Evolutionary conservation across 2,113 vertebrate species (phyloP).

Genomic region (Calyptommatus sinebrachiatus): DNA sequence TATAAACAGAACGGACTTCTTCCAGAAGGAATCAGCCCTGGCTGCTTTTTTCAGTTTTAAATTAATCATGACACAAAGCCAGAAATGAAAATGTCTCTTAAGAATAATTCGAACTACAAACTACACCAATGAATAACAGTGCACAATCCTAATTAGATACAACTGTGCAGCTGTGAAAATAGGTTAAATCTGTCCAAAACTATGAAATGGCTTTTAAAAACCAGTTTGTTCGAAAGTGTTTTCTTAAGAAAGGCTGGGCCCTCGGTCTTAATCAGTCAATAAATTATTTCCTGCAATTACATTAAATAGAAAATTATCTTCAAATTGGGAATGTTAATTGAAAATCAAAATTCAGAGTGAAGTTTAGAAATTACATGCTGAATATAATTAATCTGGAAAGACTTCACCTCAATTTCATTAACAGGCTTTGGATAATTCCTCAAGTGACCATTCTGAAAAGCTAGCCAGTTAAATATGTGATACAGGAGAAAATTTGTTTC

Average conservation of each 20-base stretch:
- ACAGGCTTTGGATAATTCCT: constrained; percentile 73
- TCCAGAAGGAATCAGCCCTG: constrained; percentile 62
- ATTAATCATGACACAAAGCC: constrained; percentile 76
- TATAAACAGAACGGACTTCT: constrained; percentile 58
- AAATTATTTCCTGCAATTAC: constrained; percentile 96
- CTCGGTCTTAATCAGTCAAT: constrained; percentile 93
- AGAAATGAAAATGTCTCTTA: constrained; percentile 75
- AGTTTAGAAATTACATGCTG: constrained; percentile 82
- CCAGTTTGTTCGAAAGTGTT: constrained; percentile 77
- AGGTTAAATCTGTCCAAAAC: constrained; percentile 79
- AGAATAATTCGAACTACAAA: constrained; percentile 76
- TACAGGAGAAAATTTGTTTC: constrained; percentile 54
- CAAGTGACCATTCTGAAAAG: constrained; percentile 73
- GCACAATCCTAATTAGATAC: constrained; percentile 80
- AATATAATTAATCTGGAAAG: constrained; percentile 77
- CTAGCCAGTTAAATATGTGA: constrained; percentile 66
- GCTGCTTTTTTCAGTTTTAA: constrained; percentile 68
- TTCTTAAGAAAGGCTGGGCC: constrained; percentile 83
- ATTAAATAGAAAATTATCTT: constrained; percentile 90
- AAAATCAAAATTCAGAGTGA: constrained; percentile 92
- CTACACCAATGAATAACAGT: constrained; percentile 78
- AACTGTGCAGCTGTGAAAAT: constrained; percentile 90
- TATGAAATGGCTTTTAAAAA: constrained; percentile 71
- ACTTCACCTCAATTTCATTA: constrained; percentile 79
- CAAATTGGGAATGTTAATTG: constrained; percentile 91